Percentiles rank a stretch among this genome's conserved stretches.
Evolutionary conservation across 2,113 vertebrate genomes (phyloP).

Genomic region (Ellobius talpinus): DNA sequence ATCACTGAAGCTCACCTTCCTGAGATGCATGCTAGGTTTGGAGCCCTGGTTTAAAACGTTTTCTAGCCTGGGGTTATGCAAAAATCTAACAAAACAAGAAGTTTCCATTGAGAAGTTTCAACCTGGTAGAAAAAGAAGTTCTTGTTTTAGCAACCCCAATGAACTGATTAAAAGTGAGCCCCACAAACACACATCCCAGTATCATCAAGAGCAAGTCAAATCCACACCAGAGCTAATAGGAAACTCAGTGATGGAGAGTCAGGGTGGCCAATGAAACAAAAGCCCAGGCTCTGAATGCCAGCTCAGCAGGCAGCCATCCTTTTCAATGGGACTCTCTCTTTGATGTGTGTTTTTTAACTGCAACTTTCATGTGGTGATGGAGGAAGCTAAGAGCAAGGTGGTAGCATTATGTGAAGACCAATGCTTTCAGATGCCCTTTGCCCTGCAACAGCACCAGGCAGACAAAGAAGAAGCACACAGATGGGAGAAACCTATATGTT

Average conservation of each 20-base stretch:
- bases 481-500: slow-evolving; percentile 77
- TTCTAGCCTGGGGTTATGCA: slow-evolving; percentile 2
- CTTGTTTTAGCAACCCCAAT: slow-evolving; percentile 83
- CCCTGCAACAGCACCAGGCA: slow-evolving; percentile 69
- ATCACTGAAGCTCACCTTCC: not conserved
- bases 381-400: slow-evolving; percentile 73
- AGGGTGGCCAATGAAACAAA: slow-evolving; percentile 82
- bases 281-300: slow-evolving; percentile 75
- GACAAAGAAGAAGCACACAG: slow-evolving; percentile 69
- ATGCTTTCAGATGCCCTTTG: slow-evolving; percentile 77
- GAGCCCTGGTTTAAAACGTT: not conserved
- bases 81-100: slow-evolving; percentile 72
- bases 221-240: slow-evolving; percentile 82
- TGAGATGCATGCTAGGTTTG: not conserved
- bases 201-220: slow-evolving; percentile 76
- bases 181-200: slow-evolving; percentile 82
- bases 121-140: slow-evolving; percentile 79
- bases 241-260: slow-evolving; percentile 80
- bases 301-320: slow-evolving; percentile 69
- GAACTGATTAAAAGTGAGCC: slow-evolving; percentile 79
- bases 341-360: slow-evolving; percentile 82
- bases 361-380: slow-evolving; percentile 78
- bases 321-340: slow-evolving; percentile 74
- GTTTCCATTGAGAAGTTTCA: slow-evolving; percentile 81
- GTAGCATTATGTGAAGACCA: slow-evolving; percentile 80